These are phyloP conservation scores for Acrocephalus scirpaceus DNA, from an alignment of 2,797 vertebrate species.

Conservation along the genomic window DNA sequence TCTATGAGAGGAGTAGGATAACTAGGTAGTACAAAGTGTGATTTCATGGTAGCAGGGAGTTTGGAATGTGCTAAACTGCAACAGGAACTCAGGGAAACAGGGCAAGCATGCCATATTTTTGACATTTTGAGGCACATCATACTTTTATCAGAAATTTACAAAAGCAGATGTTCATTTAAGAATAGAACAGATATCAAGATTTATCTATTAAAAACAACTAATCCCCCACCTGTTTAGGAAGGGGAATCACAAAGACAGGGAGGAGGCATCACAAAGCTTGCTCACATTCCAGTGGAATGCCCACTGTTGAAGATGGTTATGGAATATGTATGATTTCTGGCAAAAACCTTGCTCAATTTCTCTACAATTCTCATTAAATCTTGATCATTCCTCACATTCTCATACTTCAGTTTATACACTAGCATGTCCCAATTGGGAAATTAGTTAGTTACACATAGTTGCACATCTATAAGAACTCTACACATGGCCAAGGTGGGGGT, in stretches of 20 bases:
- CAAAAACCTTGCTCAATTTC: neutral
- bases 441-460: no score
- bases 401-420: neutral
- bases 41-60: neutral
- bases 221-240: neutral
- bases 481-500: fast-evolving
- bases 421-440: neutral
- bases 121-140: neutral
- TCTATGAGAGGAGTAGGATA: neutral
- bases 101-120: neutral
- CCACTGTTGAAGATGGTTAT: neutral
- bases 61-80: neutral
- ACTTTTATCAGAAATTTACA: neutral
- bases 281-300: neutral
- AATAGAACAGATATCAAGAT: neutral
- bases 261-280: neutral
- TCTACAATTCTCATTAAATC: neutral
- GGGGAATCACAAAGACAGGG: neutral
- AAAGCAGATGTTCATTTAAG: neutral
- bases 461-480: neutral
- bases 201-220: neutral
- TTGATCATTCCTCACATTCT: neutral
- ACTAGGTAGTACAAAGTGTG: neutral
- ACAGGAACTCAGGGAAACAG: neutral
- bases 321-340: neutral